Conservation (phyloP, 2,797 vertebrate genomes). For the Lacerta viridis region DNA sequence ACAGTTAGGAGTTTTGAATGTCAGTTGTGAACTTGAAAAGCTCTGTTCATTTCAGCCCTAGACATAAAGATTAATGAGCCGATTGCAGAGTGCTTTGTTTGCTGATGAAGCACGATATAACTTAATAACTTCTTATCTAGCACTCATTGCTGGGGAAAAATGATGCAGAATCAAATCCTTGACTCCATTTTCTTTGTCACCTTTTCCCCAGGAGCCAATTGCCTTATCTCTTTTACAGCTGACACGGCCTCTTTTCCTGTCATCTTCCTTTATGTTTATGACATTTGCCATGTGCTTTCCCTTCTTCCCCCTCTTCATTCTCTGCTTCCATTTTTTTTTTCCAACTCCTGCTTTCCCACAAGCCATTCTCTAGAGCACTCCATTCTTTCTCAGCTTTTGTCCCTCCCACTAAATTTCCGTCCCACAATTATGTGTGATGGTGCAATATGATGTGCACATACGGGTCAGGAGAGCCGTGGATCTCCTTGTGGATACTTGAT, state of each 20-base stretch:
- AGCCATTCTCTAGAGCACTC: not conserved
- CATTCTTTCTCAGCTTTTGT: not conserved
- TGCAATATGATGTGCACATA: not conserved
- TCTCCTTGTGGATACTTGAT: not conserved
- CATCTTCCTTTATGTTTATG: not conserved
- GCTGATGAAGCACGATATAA: conserved; percentile 54
- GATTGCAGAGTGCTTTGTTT: conserved; percentile 47
- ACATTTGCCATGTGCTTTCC: not conserved
- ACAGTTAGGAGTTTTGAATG: conserved; percentile 43
- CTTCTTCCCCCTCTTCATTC: not conserved
- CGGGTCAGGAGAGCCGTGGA: not conserved
- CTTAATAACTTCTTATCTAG: conserved; percentile 50
- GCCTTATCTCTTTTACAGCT: not conserved
- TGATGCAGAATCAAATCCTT: conserved; percentile 40
- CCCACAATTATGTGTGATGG: not conserved
- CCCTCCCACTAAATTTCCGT: not conserved
- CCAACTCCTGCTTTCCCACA: not conserved
- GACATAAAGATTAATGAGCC: conserved; percentile 55
- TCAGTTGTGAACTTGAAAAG: conserved; percentile 54
- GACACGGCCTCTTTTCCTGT: not conserved
- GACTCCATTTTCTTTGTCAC: conserved; percentile 32
- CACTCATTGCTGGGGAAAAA: conserved; percentile 34
- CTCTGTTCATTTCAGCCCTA: conserved; percentile 42
- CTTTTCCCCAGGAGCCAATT: not conserved
- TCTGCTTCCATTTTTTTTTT: not conserved